These are phyloP conservation scores for Phortica magna DNA, from an alignment of 2,888 invertebrate genomes.

Conservation along the genomic window DNA sequence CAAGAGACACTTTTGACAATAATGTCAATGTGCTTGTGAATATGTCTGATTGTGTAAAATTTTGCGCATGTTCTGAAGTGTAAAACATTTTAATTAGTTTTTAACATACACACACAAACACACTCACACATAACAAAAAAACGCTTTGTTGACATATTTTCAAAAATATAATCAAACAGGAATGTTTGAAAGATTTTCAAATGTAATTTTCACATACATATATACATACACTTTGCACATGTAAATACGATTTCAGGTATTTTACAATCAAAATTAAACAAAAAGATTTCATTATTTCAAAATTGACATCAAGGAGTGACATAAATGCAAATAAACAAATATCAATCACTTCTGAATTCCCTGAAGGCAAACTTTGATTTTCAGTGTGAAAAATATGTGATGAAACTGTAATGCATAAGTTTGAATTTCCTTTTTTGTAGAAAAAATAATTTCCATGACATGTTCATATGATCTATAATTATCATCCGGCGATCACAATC, in stretches of 20 bases:
- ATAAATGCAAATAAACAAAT: background rate
- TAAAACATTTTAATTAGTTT: slow-evolving; percentile 15
- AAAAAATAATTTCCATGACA: background rate
- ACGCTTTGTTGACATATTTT: background rate
- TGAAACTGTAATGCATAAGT: background rate
- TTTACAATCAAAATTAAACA: background rate
- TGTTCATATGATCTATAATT: background rate
- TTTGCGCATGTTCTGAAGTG: background rate
- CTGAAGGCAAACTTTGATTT: background rate
- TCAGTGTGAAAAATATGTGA: background rate
- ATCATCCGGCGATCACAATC: too few relatives aligned
- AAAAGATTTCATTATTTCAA: background rate
- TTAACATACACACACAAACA: background rate
- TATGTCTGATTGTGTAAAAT: background rate
- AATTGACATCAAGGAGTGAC: too few relatives aligned
- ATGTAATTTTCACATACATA: background rate
- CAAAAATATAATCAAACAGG: too few relatives aligned
- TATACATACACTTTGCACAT: background rate
- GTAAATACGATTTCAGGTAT: background rate
- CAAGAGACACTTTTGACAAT: too few relatives aligned
- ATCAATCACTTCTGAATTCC: background rate
- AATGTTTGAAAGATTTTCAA: background rate
- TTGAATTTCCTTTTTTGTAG: background rate
- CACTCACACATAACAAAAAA: background rate
- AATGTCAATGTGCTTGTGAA: background rate